These are phyloP conservation scores for Odobenus rosmarus DNA, from an alignment of 2,113 vertebrate species.

Conservation along the genomic window DNA sequence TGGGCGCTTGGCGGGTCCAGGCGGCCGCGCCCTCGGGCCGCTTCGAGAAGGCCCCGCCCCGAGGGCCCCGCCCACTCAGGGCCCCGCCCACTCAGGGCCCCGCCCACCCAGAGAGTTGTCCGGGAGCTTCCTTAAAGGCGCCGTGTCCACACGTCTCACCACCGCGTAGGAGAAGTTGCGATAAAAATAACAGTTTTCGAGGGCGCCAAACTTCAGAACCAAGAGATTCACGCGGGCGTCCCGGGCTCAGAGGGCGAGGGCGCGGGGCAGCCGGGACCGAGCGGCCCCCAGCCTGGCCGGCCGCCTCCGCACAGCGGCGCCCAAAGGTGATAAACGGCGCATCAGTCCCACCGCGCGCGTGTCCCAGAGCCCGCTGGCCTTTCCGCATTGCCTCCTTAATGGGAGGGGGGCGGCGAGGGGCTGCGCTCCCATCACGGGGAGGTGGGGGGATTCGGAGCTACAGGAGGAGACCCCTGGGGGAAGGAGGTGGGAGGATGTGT, in stretches of 20 bases:
- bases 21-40: neutral
- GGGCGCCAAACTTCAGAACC: neutral
- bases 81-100: neutral
- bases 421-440: too few species aligned
- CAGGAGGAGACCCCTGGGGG: neutral
- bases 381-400: neutral
- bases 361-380: neutral
- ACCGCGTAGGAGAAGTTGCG: neutral
- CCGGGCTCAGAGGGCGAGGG: neutral
- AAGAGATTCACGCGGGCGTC: neutral
- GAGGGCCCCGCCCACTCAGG: fast-evolving
- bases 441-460: neutral
- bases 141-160: neutral
- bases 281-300: neutral
- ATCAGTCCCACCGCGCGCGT: neutral
- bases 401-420: neutral
- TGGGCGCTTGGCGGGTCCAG: too few species aligned
- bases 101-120: neutral
- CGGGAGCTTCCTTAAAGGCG: neutral
- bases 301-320: neutral
- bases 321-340: neutral
- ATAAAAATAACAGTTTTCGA: neutral
- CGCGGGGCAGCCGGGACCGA: neutral
- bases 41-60: neutral
- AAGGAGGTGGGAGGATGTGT: neutral